Base-by-base conservation (phyloP, 2,113 vertebrate species). In the Chloroceryle aenea region DNA sequence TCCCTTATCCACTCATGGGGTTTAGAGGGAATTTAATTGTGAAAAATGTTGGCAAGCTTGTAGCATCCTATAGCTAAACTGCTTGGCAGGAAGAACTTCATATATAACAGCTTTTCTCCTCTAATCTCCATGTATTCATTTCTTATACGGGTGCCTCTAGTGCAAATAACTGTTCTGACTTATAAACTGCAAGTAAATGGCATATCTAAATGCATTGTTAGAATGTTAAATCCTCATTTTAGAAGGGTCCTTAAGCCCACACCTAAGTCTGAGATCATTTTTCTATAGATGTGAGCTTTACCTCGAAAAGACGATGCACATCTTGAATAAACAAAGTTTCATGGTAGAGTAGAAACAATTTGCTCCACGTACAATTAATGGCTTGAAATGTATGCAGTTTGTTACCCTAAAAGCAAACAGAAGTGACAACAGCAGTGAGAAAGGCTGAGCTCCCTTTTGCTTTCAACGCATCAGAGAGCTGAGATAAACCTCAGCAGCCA, bases 151-250 rank as follows among this genome's bases (percentile, higher is more conserved):
- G 68, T 90, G 52, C 43, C 26, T 78, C 56, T 29, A 84, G 55
- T 90, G 64, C 90, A 95, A 93, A 93, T 81, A 93, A 61, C 52
- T 81, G 12, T 50, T 77, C 48, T 86, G 43, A 59, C 68, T 75
- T 86, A 82, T 84, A 72, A 91, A 93, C 81, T 72, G 36, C 75
- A 96, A 93, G 90, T 63, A 94, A 96, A 97, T 93, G 82, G 93
- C 95, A 90, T n/a, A 86, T 30, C 79, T 78, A 77, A 94, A 92
- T 56, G 68, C 75, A 86, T 22, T 80, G 79, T 52, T 88, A 88
- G 61, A 72, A 72, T 7, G 0, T 86, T 74, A 93, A 95, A 90
- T 93, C 88, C 82, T 92, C 40, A 58, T 90, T 92, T 94, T 81
- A 68, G 72, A 64, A 34, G 30, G 19, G 63, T 71, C 7, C 52